A percentile compares a stretch with the other conserved stretches of the same genome.
Conservation (phyloP, 64 coral and sea anemone species). For the Hydrozoanthus tunicans region DNA sequence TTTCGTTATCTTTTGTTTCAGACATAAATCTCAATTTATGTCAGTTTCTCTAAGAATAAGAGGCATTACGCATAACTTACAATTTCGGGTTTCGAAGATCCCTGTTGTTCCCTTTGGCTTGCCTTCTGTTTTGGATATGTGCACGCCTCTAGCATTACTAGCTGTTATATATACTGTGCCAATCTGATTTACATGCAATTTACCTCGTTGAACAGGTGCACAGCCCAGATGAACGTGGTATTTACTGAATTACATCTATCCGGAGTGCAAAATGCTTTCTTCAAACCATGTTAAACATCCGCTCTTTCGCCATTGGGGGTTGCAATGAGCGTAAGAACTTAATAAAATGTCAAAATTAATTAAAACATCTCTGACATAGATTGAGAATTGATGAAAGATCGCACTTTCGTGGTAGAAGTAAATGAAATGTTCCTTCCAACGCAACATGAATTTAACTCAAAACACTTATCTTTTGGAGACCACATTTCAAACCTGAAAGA, state of each 20-base stretch:
- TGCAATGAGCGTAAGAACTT: slow-evolving; percentile 27
- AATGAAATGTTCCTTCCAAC: not conserved
- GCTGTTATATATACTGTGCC: slow-evolving; percentile 22
- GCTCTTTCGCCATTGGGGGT: slow-evolving; percentile 46
- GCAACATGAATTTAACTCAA: not conserved
- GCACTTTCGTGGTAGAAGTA: not conserved
- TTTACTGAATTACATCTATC: slow-evolving; percentile 47
- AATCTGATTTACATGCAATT: slow-evolving; percentile 54
- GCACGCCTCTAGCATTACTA: not conserved
- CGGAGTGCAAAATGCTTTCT: slow-evolving; percentile 43
- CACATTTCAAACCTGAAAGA: slow-evolving; percentile 35
- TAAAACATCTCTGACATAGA: slow-evolving; percentile 31
- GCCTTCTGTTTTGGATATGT: not conserved
- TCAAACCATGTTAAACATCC: slow-evolving; percentile 47
- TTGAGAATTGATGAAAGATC: slow-evolving; percentile 29
- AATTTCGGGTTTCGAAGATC: not conserved
- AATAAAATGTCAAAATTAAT: slow-evolving; percentile 60
- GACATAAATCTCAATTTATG: too few species aligned
- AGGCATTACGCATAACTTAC: not conserved
- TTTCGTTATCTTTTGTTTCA: too few species aligned
- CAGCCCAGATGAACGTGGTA: not conserved
- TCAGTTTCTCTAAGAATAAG: not conserved
- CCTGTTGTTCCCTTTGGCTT: not conserved
- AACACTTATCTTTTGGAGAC: slow-evolving; percentile 21
- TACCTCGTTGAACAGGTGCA: slow-evolving; percentile 28